Percentiles rank a stretch among this genome's conserved stretches.
phyloP scores from a whole-genome alignment of 2,113 vertebrate species.

The Chlorocebus sabaeus region DNA sequence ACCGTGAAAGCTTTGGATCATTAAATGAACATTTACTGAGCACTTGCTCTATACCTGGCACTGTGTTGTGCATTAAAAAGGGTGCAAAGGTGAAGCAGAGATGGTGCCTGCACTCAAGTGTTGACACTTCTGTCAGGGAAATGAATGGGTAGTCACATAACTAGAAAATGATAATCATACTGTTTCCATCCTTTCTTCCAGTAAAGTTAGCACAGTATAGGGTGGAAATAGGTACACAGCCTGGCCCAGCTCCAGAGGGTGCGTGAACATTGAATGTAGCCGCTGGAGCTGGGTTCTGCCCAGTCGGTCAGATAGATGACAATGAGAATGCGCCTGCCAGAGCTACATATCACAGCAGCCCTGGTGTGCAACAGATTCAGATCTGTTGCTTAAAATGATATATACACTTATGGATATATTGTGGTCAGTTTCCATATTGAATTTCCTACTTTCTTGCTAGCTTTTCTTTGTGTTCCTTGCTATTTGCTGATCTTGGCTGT shows the following conservation, averaged over 20 bases:
- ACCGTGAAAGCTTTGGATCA: not conserved
- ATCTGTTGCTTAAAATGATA: not conserved
- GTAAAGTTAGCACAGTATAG: not conserved
- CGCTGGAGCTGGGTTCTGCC: no score
- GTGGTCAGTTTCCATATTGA: not conserved
- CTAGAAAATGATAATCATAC: no score
- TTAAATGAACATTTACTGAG: not conserved
- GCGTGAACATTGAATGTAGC: accelerated
- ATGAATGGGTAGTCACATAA: not conserved
- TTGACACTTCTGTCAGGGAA: not conserved
- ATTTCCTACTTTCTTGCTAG: not conserved
- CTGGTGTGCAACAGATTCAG: not conserved
- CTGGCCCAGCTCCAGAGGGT: not conserved
- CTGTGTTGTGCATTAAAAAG: not conserved
- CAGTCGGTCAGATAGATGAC: not conserved
- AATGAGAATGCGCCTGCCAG: accelerated
- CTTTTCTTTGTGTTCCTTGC: not conserved
- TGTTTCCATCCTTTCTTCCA: not conserved
- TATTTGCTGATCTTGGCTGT: not conserved
- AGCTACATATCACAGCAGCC: accelerated
- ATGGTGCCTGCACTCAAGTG: not conserved
- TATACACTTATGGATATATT: not conserved
- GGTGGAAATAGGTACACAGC: not conserved
- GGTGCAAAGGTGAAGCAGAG: not conserved
- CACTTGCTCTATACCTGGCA: not conserved